Evolutionary conservation across 2,113 vertebrate species (phyloP).

Genomic region (Myrmecophaga tridactyla): DNA sequence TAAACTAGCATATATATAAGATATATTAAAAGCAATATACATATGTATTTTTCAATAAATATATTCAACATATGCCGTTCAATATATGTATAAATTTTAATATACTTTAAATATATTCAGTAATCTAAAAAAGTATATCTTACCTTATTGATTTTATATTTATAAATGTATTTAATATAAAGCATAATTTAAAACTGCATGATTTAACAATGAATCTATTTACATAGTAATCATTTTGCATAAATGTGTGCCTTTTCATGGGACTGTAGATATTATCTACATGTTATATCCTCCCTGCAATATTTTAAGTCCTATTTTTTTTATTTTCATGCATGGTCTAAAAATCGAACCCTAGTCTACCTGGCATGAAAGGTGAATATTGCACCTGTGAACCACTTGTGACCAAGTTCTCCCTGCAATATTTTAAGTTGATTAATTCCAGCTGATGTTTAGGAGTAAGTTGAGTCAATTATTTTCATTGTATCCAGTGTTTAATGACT

Average conservation of each 20-base stretch:
- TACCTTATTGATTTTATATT: not conserved
- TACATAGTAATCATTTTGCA: not conserved
- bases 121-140: not conserved
- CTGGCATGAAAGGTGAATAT: too few relatives aligned
- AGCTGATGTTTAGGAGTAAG: not conserved
- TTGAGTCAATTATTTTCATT: not conserved
- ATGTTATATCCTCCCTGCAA: not conserved
- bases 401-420: not conserved
- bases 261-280: not conserved
- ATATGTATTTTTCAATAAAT: not conserved
- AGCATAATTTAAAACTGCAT: not conserved
- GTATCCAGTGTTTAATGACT: not conserved
- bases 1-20: not conserved
- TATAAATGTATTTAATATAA: not conserved
- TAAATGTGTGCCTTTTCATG: not conserved
- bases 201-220: not conserved
- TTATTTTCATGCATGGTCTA: too few relatives aligned
- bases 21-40: not conserved
- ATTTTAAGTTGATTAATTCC: constrained; percentile 40
- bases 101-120: not conserved
- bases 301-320: not conserved
- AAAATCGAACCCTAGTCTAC: too few relatives aligned
- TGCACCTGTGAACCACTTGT: too few relatives aligned
- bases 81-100: not conserved
- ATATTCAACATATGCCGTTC: not conserved